Conservation (phyloP, 2,888 invertebrate species). For the Chymomyza fuscimana region DNA sequence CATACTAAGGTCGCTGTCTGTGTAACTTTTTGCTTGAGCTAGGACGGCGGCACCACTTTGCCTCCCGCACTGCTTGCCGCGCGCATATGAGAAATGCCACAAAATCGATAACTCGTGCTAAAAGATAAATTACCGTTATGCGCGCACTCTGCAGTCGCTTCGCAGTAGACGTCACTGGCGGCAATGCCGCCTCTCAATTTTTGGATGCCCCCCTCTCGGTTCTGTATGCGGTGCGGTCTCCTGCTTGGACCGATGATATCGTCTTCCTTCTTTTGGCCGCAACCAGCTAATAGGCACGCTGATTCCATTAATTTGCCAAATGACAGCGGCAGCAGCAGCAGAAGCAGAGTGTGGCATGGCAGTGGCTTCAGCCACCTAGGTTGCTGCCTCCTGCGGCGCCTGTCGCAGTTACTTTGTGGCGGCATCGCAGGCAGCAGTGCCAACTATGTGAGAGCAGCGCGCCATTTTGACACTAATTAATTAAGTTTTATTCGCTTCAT, state of each 20-base stretch:
- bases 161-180: constrained; percentile 26
- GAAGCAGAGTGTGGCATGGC: constrained; percentile 26
- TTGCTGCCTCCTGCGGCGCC: background rate
- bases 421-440: background rate
- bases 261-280: constrained; percentile 36
- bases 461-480: constrained; percentile 70
- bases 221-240: background rate
- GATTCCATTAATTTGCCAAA: constrained; percentile 73
- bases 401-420: background rate
- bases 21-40: background rate
- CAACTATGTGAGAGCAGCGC: constrained; percentile 13
- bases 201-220: background rate
- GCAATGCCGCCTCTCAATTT: constrained; percentile 31
- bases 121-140: constrained; percentile 73
- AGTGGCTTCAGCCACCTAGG: background rate
- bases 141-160: constrained; percentile 30
- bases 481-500: constrained; percentile 50
- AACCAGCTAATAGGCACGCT: constrained; percentile 70
- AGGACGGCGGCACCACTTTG: too few species aligned
- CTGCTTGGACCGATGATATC: constrained; percentile 39
- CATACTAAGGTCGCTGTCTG: background rate
- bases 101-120: constrained; percentile 72
- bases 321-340: constrained; percentile 54
- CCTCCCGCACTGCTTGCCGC: background rate
- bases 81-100: constrained; percentile 46